Conservation (phyloP, 2,797 vertebrate genomes). For the Spheniscus humboldti region DNA sequence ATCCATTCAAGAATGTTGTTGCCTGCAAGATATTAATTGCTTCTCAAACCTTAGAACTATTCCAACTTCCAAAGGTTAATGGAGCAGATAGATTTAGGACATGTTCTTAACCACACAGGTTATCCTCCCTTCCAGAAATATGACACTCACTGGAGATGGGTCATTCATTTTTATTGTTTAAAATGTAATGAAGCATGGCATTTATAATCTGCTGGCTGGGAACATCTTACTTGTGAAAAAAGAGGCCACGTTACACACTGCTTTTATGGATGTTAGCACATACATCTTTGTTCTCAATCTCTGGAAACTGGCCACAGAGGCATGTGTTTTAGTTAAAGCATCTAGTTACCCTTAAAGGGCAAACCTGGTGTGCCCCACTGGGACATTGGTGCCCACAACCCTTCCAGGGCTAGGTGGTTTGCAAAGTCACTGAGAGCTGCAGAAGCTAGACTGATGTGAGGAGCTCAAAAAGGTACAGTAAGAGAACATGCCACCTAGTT, state of each 20-base stretch:
- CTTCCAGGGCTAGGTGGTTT: neutral
- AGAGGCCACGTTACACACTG: slow-evolving; percentile 29
- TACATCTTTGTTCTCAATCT: neutral
- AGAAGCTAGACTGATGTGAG: neutral
- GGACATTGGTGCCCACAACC: neutral
- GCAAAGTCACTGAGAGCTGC: neutral
- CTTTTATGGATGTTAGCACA: slow-evolving; percentile 38
- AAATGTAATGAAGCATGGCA: slow-evolving; percentile 77
- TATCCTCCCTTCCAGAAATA: slow-evolving; percentile 77
- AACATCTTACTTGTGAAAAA: slow-evolving; percentile 14
- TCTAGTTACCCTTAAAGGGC: slow-evolving; percentile 30
- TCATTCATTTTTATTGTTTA: slow-evolving; percentile 78
- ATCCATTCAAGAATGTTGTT: slow-evolving; percentile 41
- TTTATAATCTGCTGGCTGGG: slow-evolving; percentile 65
- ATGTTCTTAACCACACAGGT: slow-evolving; percentile 66
- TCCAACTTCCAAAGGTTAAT: slow-evolving; percentile 78
- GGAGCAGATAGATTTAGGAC: slow-evolving; percentile 75
- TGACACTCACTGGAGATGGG: slow-evolving; percentile 73
- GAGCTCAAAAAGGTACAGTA: neutral
- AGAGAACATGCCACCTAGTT: neutral
- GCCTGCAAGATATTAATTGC: slow-evolving; percentile 73
- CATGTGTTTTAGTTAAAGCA: slow-evolving; percentile 21
- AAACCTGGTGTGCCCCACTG: neutral
- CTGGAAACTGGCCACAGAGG: neutral
- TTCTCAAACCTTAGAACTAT: slow-evolving; percentile 57